Evolutionary conservation across 1,140 invertebrate genomes (phyloP), one percentile per base, ranked within the genome.

Genomic region (Dolichoris vasculosae): DNA sequence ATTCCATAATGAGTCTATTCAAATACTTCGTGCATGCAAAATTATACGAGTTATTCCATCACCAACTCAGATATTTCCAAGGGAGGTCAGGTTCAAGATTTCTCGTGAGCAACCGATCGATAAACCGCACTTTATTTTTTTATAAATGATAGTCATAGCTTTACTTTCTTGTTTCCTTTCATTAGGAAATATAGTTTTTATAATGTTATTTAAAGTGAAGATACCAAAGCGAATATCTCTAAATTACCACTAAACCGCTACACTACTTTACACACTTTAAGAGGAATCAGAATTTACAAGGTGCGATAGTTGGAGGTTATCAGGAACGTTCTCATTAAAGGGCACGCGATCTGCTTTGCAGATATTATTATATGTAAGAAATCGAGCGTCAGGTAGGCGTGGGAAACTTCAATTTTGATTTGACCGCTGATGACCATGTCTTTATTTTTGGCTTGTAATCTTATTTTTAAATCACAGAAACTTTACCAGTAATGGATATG

Each of bases 11-110:
- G 35, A 40, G 67, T 71, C 7, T 9, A 71, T 73, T 40, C 43
- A 69, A 82, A 32, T 30, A 30, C 79, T 55, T 59, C 6, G 32
- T 23, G n/a, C 35, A 75, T 82, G 69, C 46, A 82, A 82, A 82
- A 55, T 51, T 71, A 71, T 51, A 82, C 46, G 51, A 40, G n/a
- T 43, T 71, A 26, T 26, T 46, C 9, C 26, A 26, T 43, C 1
- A 20, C 6, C 9, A 23, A 17, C 38, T n/a, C 35, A 17, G 17
- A 35, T 79, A 13, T 84, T 84, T 69, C 79, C 15, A 48, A 26
- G n/a, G 35, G 59, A 82, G 85, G 85, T 86, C 85, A 86, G 85
- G 85, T 86, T 86, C 85, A 86, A 86, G 85, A 86, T 82, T 78
- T 59, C 46, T 38, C 38, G 30, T 69, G 15, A 6, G 2, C 55